A percentile compares a stretch with the other conserved stretches of the same genome.
These are phyloP conservation scores for Nomada fucata DNA, from an alignment of 2,888 invertebrate species.

Conservation along the genomic window DNA sequence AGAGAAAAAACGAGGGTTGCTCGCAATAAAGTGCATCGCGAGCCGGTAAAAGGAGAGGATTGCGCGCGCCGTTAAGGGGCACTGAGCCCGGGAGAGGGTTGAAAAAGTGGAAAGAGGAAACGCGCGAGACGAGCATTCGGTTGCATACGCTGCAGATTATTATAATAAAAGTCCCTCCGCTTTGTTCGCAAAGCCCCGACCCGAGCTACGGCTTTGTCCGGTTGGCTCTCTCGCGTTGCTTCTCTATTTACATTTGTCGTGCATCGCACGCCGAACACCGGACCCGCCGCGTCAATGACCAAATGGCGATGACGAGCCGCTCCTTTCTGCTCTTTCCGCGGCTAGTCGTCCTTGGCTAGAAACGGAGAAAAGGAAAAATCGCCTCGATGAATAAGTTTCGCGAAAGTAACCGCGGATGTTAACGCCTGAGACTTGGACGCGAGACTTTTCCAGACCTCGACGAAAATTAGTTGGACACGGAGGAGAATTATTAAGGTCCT, in stretches of 20 bases:
- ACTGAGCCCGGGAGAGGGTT: conserved; percentile 46
- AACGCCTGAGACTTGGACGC: too few relatives aligned
- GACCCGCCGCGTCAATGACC: conserved; percentile 62
- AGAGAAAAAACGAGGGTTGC: conserved; percentile 52
- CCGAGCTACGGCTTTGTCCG: conserved; percentile 69
- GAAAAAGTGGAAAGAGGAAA: conserved; percentile 41
- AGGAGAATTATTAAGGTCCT: too few relatives aligned
- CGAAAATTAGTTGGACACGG: too few relatives aligned
- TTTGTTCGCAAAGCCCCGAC: conserved; percentile 66
- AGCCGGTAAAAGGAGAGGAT: conserved; percentile 62
- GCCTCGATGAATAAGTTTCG: background rate
- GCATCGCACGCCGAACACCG: conserved; percentile 51
- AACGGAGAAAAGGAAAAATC: conserved; percentile 5
- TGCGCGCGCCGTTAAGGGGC: conserved; percentile 56
- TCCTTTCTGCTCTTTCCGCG: conserved; percentile 29
- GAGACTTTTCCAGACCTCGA: too few relatives aligned
- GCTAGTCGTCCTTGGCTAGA: conserved; percentile 9
- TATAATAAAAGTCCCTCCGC: conserved; percentile 77
- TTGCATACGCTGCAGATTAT: conserved; percentile 72
- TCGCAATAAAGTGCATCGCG: conserved; percentile 73
- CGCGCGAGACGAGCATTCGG: conserved; percentile 57
- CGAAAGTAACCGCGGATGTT: too few relatives aligned
- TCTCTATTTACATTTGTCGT: conserved; percentile 74
- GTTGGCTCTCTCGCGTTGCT: conserved; percentile 57
- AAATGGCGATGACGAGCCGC: conserved; percentile 65